Evolutionary conservation across 2,888 invertebrate genomes (phyloP).

Genomic region (Noctua janthina): DNA sequence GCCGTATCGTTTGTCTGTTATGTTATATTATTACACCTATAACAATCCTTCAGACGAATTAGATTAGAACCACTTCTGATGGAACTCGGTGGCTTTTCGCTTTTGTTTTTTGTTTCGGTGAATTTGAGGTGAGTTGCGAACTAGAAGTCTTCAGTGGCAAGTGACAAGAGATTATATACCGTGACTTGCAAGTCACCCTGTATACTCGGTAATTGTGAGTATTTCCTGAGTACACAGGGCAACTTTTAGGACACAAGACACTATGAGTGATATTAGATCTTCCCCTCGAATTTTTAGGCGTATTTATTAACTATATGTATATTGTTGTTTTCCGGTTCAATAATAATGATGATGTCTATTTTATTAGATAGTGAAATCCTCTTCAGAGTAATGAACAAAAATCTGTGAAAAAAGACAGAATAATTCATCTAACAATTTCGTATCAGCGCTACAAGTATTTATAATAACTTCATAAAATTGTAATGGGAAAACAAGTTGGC

Average conservation of each 20-base stretch:
- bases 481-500: background rate
- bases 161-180: background rate
- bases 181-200: background rate
- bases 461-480: background rate
- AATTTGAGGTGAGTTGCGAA: background rate
- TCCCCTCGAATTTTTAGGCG: background rate
- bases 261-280: background rate
- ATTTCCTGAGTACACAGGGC: background rate
- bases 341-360: background rate
- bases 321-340: background rate
- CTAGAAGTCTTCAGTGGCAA: background rate
- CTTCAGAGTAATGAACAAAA: background rate
- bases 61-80: slow-evolving; percentile 55
- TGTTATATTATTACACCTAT: slow-evolving; percentile 54
- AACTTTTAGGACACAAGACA: background rate
- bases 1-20: slow-evolving; percentile 56
- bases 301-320: background rate
- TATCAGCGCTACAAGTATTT: background rate
- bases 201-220: background rate
- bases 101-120: background rate
- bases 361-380: background rate
- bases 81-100: slow-evolving; percentile 40
- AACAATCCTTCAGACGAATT: slow-evolving; percentile 65
- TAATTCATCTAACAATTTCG: background rate
- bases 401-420: background rate